Evolutionary conservation across 2,113 vertebrate species (phyloP), one percentile per base, ranked within the genome.

Genomic region (Gopherus evgoodei): DNA sequence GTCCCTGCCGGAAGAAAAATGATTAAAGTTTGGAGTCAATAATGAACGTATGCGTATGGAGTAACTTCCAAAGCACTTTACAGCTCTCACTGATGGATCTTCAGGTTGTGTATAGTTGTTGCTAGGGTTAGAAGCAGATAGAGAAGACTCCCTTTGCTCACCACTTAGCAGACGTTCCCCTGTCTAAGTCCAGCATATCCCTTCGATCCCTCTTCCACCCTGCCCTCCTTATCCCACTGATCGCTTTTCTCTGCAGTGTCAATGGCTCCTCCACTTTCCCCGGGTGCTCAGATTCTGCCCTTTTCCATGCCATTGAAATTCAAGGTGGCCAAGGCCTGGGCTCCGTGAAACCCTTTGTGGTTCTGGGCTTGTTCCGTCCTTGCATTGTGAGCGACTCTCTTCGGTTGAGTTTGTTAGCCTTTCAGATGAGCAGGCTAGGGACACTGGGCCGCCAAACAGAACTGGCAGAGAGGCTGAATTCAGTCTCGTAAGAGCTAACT

Each of bases 31-130:
- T 27, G 14, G 47, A 5, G 14, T 38, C 59, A 2, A 2, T 47
- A 16, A 8, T 16, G 31, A 16, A 38, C 38, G 0, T 0, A 1
- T 11, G 22, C 11, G 6, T 65, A 31, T n/a, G 49, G 19, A 50
- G 62, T 7, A 1, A 8, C 9, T 59, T 31, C 35, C 35, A 21
- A 69, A 69, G 6, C 10, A 27, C 56, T 83, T 90, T 83, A 50
- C 56, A 25, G 1, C 29, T 0, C 1, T 11, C 22, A 52, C 59
- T 3, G 56, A 7, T 54, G 27, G 52, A 3, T 44, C 53, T 90
- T 50, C 27, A 84, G 69, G 21, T 75, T 76, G 72, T 76, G 38
- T 44, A 44, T 25, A 11, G 22, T 11, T 76, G 16, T 76, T 76
- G 49, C 5, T 13, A 42, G 81, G 75, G 59, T 21, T 59, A 38